Percentiles rank a stretch among this genome's conserved stretches.
Conservation (phyloP, 2,113 vertebrate genomes). For the Notothenia rossii region DNA sequence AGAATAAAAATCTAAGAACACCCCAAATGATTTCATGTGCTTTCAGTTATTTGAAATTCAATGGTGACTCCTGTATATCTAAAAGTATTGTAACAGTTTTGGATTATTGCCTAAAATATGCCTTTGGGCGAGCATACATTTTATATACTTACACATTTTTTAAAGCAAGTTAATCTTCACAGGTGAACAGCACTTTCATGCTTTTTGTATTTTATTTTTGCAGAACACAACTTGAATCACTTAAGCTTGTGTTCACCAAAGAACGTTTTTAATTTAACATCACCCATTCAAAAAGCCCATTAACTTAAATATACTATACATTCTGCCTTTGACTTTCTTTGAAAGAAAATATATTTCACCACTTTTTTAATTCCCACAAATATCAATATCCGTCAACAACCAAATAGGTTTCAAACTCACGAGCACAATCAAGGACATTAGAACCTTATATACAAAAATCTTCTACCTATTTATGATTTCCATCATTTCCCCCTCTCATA, state of each 20-base stretch:
- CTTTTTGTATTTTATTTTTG: no score
- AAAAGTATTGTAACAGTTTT: background rate
- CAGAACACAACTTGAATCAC: no score
- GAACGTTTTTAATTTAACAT: no score
- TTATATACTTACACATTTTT: no score
- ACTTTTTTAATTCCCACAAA: background rate
- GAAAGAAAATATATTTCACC: background rate
- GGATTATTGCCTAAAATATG: background rate
- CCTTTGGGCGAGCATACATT: background rate
- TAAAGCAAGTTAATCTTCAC: no score
- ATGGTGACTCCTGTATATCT: background rate
- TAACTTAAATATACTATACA: background rate
- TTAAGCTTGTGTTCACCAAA: no score
- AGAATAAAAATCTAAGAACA: background rate
- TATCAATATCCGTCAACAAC: background rate
- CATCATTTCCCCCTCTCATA: background rate
- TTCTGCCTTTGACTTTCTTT: background rate
- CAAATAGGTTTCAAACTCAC: background rate
- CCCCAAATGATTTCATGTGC: background rate
- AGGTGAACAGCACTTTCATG: no score
- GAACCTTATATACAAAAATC: background rate
- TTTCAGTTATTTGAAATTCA: background rate
- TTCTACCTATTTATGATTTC: background rate
- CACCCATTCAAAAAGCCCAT: no score
- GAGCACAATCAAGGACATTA: background rate